Base-by-base conservation (phyloP, 2,888 invertebrate genomes). In the Drosophila trichaetosa region DNA sequence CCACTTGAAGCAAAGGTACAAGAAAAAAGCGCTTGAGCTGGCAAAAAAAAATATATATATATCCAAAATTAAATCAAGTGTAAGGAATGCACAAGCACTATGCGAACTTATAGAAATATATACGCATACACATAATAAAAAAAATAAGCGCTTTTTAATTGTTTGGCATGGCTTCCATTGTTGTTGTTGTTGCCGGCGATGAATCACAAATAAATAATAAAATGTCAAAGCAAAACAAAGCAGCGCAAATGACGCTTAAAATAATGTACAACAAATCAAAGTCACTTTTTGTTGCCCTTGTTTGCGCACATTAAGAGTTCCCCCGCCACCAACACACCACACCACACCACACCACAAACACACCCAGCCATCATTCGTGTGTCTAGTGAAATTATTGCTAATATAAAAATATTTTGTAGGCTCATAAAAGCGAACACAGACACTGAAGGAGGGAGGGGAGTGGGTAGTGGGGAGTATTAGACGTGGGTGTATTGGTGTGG, bases 361-460 rank as follows among this genome's bases (percentile, higher is more conserved):
- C 46, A 46, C 46, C 46, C 46, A 69, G 56, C 34, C 51, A 46
- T 46, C 61, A 60, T 56, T 65, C 71, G 64, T 72, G 72, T 74
- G 87, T 76, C 82, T 82, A 78, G 86, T 86, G 79, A 90, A 90
- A 90, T 89, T 87, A 90, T 90, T 87, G 90, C 90, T 87, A 90
- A 87, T 86, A 91, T 91, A 90, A 91, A 84, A 91, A 88, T 82
- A 82, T 87, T 89, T 88, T 91, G 85, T 90, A 79, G 86, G 86
- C 85, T 85, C 91, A 76, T 91, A 91, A 90, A 91, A 90, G 82
- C 79, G 82, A 83, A 70, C 66, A 71, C 34, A 69, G 60, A 73
- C 69, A 76, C 69, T 48, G 46, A 10, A 46, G 33, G 42, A n/a
- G 24, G 31, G 7, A 11, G n/a, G 38, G 8, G 58, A 6, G 38